These are phyloP conservation scores for Scomberomorus guttatus DNA, from an alignment of 2,797 vertebrate genomes.

Conservation along the genomic window DNA sequence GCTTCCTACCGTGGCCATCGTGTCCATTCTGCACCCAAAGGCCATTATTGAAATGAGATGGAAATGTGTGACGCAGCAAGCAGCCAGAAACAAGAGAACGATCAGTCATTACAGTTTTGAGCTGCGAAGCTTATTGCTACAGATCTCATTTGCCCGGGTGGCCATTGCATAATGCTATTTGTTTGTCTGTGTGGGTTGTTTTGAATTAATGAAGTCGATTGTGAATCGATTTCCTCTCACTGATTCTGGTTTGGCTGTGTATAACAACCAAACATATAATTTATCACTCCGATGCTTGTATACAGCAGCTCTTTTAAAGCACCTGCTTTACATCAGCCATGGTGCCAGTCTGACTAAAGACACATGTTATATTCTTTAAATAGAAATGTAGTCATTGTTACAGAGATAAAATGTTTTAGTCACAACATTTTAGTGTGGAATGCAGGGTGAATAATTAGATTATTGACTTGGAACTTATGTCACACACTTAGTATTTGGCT, in stretches of 20 bases:
- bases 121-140: conserved; percentile 20
- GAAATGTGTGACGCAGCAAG: conserved; percentile 44
- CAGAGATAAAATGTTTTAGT: conserved; percentile 34
- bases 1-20: conserved; percentile 8
- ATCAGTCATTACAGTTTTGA: conserved; percentile 33
- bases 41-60: conserved; percentile 64
- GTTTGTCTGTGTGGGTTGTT: conserved; percentile 43
- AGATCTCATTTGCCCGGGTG: conserved; percentile 40
- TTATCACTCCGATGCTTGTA: conserved; percentile 21
- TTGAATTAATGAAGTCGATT: conserved; percentile 57
- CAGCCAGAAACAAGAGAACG: conserved; percentile 14
- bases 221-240: conserved; percentile 50
- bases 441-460: conserved; percentile 56
- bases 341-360: conserved; percentile 9
- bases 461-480: conserved; percentile 60
- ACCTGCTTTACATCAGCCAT: conserved; percentile 14
- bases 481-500: conserved; percentile 54
- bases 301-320: conserved; percentile 17
- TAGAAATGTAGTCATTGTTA: conserved; percentile 22
- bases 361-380: conserved; percentile 22
- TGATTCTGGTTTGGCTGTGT: conserved; percentile 37
- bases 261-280: conserved; percentile 55
- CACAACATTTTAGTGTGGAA: conserved; percentile 50
- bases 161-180: conserved; percentile 29
- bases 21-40: conserved; percentile 39